Evolutionary conservation across 1,140 invertebrate genomes (phyloP), one percentile per base, ranked within the genome.

Genomic region (Eciton burchellii): DNA sequence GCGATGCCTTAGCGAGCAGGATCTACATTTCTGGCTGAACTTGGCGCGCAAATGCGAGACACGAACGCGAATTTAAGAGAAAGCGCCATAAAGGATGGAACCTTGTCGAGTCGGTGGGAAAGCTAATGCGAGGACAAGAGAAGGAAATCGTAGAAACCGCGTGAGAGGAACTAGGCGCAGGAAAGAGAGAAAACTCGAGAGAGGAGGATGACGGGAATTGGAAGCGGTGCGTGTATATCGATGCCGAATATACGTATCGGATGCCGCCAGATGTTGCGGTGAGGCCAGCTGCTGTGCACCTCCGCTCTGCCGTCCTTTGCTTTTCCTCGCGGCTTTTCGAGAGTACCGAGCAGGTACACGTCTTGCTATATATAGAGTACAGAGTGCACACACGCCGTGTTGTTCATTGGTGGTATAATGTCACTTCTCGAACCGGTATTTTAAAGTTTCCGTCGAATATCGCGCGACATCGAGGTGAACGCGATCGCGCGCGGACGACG

Each of bases 191-290:
- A 43, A 57, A 45, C 6, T 16, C 11, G 16, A 19, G 49, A 56
- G 47, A 79, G 21, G 47, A 79, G 21, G 52, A 79, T 63, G 21
- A 26, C 12, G 73, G 62, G 83, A 87, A 85, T 82, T 84, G 87
- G 82, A 89, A 89, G 82, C 76, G 86, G 88, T 88, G 85, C 87
- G 88, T 87, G 88, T n/a, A n/a, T n/a, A n/a, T 85, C 88, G 83
- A 45, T 87, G 62, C 73, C 87, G 88, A 89, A 89, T 89, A 89
- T 89, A 89, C 72, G 83, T 89, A 87, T 89, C 85, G 84, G 85
- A 89, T 89, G 71, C 85, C 86, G 88, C 88, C 88, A 89, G 88
- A 89, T 89, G 88, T 89, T 88, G 88, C 81, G 87, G 87, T 83
- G 77, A 89, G 81, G 84, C 84, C 88, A 89, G 88, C 88, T 89